Base-by-base conservation (phyloP, 2,113 vertebrate species). In the Potamarius usumacintae region DNA sequence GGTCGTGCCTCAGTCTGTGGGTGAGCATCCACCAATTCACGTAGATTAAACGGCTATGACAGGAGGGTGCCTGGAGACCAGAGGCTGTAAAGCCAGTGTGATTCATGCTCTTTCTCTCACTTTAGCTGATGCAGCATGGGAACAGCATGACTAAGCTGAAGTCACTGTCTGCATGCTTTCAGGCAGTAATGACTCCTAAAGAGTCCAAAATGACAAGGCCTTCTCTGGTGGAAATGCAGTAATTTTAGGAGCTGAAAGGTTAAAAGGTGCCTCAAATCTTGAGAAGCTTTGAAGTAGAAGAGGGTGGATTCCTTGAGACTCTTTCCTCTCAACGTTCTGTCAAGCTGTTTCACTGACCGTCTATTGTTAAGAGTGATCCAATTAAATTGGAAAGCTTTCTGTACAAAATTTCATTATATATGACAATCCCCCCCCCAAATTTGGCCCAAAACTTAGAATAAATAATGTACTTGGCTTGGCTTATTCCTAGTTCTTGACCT, bases 1-100 rank as follows among this genome's bases (percentile, higher is more conserved):
- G 0, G 94, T 97, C 81, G 91, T 95, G 91, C 94, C 96, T 71
- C 92, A 90, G 25, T 93, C 95, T 91, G 90, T 94, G 88, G 94
- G 95, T 96, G 86, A 95, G 95, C 94, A 74, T 78, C 60, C 69
- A 80, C 71, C 80, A 71, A 74, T 87, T 87, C 71, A 80, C 55
- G 30, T 77, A 67, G 82, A 55, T 79, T 83, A 86, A 86, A 78
- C 76, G 85, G 20, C 52, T 83, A 22, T 72, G 72, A 88, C 48
- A 55, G 22, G 69, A 67, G 62, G 79, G 63, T 30, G 69, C 34
- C 85, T 15, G n/a, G 55, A 74, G 67, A 74, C 12, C 63, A 60
- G 79, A 50, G 34, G 34, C 55, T 17, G 7, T 82, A 82, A 86
- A 86, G 42, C 14, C 60, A 22, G 27, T 42, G 27, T 85, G 83